Conservation (phyloP, 2,797 vertebrate species). For the Sphenodon punctatus region DNA sequence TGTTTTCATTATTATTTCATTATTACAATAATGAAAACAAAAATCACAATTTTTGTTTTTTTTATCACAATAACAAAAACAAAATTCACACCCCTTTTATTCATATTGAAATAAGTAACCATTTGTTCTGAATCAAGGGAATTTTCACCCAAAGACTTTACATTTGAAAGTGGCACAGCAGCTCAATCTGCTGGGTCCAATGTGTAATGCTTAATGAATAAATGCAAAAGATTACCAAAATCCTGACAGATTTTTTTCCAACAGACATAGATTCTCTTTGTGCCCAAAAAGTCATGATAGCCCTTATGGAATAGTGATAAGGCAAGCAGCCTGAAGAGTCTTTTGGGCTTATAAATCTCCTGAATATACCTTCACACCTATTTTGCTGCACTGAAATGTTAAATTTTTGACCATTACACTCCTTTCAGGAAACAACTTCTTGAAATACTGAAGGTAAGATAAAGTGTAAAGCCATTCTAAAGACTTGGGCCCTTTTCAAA, state of each 20-base stretch:
- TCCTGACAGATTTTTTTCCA: neutral
- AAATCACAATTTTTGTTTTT: no score
- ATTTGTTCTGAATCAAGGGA: neutral
- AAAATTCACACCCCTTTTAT: no score
- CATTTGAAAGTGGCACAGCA: neutral
- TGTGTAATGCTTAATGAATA: neutral
- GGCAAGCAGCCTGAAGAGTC: neutral
- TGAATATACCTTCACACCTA: neutral
- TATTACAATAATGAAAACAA: no score
- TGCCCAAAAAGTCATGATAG: neutral
- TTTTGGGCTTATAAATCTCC: neutral
- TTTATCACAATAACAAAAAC: no score
- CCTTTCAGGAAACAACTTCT: neutral
- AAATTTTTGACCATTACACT: neutral
- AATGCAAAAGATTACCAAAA: neutral
- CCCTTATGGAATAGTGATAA: neutral
- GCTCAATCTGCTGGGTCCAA: neutral
- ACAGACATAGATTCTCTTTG: neutral
- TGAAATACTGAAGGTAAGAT: neutral
- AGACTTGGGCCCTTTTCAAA: neutral
- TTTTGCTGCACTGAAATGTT: neutral
- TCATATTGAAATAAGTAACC: neutral
- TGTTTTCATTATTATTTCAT: no score
- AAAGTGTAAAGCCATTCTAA: neutral
- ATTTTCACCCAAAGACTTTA: neutral